phyloP scores from a whole-genome alignment of 2,113 vertebrate genomes.

The Thunnus thynnus region DNA sequence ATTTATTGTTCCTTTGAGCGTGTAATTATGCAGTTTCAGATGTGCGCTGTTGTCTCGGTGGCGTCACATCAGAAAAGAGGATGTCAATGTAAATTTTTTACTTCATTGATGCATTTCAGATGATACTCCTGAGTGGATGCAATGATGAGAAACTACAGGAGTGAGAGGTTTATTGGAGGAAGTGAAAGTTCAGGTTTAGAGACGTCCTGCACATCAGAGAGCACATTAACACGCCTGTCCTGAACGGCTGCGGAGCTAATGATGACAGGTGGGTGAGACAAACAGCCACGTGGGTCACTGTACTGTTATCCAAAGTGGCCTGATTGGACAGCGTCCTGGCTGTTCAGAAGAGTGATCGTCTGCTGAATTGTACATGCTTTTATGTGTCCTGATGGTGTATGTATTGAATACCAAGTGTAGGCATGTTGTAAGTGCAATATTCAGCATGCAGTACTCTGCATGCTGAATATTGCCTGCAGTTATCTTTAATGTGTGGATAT shows the following conservation, averaged over 20 bases:
- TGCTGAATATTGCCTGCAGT: background rate
- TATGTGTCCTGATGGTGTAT: conserved; percentile 21
- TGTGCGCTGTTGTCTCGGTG: conserved; percentile 19
- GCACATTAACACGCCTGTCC: conserved; percentile 3
- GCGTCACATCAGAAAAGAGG: conserved; percentile 20
- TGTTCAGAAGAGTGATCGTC: conserved; percentile 23
- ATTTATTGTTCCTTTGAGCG: conserved; percentile 51
- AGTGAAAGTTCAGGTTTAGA: background rate
- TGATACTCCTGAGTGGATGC: conserved; percentile 10
- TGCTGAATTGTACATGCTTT: conserved; percentile 18
- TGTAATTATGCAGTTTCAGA: conserved; percentile 58
- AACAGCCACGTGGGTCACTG: conserved; percentile 32
- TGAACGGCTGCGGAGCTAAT: conserved; percentile 25
- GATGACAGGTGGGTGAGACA: conserved; percentile 34
- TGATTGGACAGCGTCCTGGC: background rate
- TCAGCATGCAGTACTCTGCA: background rate
- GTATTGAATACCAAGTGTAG: conserved; percentile 2
- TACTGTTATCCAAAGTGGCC: background rate
- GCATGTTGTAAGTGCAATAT: background rate
- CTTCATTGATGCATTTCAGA: conserved; percentile 22
- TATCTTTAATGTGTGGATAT: background rate
- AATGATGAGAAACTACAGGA: background rate
- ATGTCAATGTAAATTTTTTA: conserved; percentile 16
- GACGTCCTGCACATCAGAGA: conserved; percentile 9
- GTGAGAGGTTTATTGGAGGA: background rate